These are phyloP conservation scores for Psophia crepitans DNA, from an alignment of 2,113 vertebrate genomes.

Conservation along the genomic window DNA sequence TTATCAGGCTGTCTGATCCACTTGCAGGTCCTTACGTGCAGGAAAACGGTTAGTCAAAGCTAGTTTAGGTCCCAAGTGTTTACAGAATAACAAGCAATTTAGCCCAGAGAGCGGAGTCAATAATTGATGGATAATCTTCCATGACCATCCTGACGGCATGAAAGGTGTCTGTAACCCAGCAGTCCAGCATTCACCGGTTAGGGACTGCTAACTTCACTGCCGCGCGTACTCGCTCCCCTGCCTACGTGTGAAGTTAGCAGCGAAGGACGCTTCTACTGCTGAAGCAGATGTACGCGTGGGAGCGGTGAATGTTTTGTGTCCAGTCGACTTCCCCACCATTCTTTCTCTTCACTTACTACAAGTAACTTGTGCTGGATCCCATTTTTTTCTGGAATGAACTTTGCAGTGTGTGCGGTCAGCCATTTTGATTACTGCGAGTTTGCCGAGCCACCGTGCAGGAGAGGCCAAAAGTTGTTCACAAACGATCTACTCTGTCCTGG, in stretches of 20 bases:
- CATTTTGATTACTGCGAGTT: constrained; percentile 9
- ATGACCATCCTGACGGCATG: not conserved
- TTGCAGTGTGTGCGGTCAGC: not conserved
- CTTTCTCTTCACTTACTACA: not conserved
- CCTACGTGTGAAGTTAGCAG: not conserved
- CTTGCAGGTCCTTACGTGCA: not conserved
- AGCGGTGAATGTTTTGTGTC: not conserved
- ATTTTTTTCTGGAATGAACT: not conserved
- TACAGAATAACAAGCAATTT: constrained; percentile 8
- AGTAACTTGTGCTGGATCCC: not conserved
- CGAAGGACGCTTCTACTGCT: not conserved
- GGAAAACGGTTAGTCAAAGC: not conserved
- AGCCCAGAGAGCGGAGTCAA: not conserved
- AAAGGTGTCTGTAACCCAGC: not conserved
- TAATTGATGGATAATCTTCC: not conserved
- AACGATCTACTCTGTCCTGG: not conserved
- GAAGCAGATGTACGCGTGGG: not conserved
- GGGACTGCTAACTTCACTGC: not conserved
- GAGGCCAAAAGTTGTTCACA: constrained; percentile 10
- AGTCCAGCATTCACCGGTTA: not conserved
- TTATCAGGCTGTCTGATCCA: not conserved
- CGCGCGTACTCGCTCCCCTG: rapidly evolving
- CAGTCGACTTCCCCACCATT: rapidly evolving
- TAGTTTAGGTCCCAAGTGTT: not conserved
- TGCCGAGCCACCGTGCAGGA: not conserved